phyloP scores from a whole-genome alignment of 1,140 invertebrate species.

The Phortica variegata region DNA sequence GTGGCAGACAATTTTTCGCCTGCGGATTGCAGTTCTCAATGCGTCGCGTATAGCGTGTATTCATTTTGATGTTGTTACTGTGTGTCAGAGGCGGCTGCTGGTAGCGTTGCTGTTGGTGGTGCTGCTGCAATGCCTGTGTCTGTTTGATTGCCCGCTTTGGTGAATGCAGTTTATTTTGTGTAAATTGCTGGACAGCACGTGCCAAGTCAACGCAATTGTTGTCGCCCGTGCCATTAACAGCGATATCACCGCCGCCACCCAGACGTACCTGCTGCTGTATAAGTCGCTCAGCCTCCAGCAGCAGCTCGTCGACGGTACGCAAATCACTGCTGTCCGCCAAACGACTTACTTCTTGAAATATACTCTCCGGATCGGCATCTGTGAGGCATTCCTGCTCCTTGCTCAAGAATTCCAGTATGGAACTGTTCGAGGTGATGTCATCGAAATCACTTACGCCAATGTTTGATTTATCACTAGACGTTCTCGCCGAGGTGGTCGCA shows the following conservation, averaged over 20 bases:
- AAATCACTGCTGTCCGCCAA: slow-evolving; percentile 42
- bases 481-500: not conserved
- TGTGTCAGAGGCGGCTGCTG: slow-evolving; percentile 34
- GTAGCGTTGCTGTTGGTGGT: slow-evolving; percentile 4
- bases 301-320: slow-evolving; percentile 51
- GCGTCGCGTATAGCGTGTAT: slow-evolving; percentile 42
- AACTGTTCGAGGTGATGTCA: slow-evolving; percentile 43
- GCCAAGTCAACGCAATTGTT: not conserved
- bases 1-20: too few species aligned
- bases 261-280: slow-evolving; percentile 43
- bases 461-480: slow-evolving; percentile 1
- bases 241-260: slow-evolving; percentile 8
- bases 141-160: not conserved
- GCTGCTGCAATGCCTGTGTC: not conserved
- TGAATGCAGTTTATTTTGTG: too few species aligned
- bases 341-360: slow-evolving; percentile 53
- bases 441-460: slow-evolving; percentile 12
- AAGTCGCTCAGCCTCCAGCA: slow-evolving; percentile 48
- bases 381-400: slow-evolving; percentile 46
- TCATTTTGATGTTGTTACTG: slow-evolving; percentile 37
- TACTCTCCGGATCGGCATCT: slow-evolving; percentile 39
- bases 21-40: too few species aligned
- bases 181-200: too few species aligned
- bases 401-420: slow-evolving; percentile 49
- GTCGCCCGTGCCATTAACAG: not conserved